Conservation (phyloP, 2,113 vertebrate species). For the Salvelinus alpinus region DNA sequence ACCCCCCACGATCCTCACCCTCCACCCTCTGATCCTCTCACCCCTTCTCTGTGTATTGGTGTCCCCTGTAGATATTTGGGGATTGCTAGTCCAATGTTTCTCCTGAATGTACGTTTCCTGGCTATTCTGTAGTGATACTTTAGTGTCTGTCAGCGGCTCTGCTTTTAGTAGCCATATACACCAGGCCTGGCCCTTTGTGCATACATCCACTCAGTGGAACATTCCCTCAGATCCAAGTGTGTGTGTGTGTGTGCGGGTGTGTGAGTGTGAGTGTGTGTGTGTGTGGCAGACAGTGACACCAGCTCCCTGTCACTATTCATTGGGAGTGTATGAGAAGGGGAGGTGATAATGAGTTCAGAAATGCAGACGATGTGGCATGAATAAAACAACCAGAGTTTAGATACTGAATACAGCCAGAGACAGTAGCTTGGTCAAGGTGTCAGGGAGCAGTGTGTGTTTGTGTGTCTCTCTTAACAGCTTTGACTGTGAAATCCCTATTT, state of each 20-base stretch:
- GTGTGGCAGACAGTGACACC: constrained; percentile 1
- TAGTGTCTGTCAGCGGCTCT: too few species aligned
- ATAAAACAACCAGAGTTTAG: constrained; percentile 14
- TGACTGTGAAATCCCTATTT: background rate
- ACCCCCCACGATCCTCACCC: background rate
- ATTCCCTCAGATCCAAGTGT: background rate
- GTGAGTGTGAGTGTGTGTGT: background rate
- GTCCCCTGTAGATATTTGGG: background rate
- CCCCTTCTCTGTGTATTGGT: background rate
- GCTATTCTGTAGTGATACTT: too few species aligned
- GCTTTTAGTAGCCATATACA: too few species aligned
- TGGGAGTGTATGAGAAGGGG: background rate
- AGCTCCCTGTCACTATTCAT: constrained; percentile 19
- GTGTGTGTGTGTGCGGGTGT: background rate
- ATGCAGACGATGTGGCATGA: background rate
- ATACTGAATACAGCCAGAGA: background rate
- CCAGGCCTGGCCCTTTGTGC: constrained; percentile 5
- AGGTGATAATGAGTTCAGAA: constrained; percentile 15
- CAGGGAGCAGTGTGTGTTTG: background rate
- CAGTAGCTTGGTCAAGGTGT: background rate
- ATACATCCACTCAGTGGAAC: background rate
- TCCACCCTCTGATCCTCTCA: background rate
- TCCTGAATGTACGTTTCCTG: too few species aligned
- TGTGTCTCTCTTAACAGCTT: background rate
- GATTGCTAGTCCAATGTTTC: too few species aligned